Base-by-base conservation (phyloP, 2,888 invertebrate genomes). In the Tolmerus cingulatus region DNA sequence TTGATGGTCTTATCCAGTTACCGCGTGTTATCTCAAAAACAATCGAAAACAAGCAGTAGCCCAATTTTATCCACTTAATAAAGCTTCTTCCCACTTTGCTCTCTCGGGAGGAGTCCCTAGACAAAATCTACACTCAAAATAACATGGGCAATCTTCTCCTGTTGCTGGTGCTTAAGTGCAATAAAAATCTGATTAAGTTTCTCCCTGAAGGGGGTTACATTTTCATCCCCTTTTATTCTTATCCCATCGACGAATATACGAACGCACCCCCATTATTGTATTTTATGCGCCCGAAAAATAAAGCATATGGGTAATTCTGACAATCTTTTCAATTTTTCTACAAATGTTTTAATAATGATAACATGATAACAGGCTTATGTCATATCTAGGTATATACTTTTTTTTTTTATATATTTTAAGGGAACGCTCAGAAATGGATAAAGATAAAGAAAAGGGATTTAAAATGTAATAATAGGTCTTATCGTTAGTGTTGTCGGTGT, bases 111-210 rank as follows among this genome's bases (percentile, higher is more conserved):
- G 5, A 34, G 34, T 34, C 34, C 34, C 34, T 34, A 34, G 34
- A 34, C 34, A 34, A 34, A 34, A 34, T 34, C 34, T 34, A 34
- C 7, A 34, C 55, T 19, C 55, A 55, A 55, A 19, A n/a, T 55
- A 55, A 55, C 43, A 46, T 46, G 43, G 43, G 55, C 19, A 66
- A 66, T 66, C 66, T 81, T 51, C 51, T 82, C 82, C 82, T 82
- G 66, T 81, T 81, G 55, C 57, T 82, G 23, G 34, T 30, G 37
- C 57, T 82, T 82, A 66, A 82, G 82, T 82, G 82, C 82, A 82
- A 82, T 82, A 82, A 82, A 82, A 82, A 82, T 82, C 82, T 57
- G 82, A 82, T 82, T 82, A 82, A 82, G 82, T 27, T 82, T 66
- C 46, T n/a, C 66, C 34, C 82, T 30, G 14, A 12, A 37, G 57